A percentile compares a stretch with the other conserved stretches of the same genome.
Conservation (phyloP, 2,888 invertebrate species). For the Deilephila porcellus region DNA sequence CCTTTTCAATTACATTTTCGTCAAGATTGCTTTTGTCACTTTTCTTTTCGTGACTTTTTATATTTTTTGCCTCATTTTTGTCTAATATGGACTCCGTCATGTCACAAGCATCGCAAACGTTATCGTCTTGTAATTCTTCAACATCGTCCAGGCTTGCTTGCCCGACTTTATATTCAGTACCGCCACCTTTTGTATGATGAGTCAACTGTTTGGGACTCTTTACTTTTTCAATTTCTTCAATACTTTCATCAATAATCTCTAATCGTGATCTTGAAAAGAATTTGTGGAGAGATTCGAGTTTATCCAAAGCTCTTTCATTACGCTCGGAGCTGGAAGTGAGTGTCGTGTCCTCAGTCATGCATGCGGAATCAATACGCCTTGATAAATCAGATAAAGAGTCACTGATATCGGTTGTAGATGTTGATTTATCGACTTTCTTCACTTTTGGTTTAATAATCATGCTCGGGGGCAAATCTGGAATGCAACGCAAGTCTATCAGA, state of each 20-base stretch:
- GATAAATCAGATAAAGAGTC: slow-evolving; percentile 71
- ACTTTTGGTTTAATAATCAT: slow-evolving; percentile 76
- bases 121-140: slow-evolving; percentile 74
- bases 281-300: slow-evolving; percentile 73
- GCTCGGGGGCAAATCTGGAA: slow-evolving; percentile 77
- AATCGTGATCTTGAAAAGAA: slow-evolving; percentile 77
- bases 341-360: slow-evolving; percentile 75
- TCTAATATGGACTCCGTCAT: background rate
- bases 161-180: slow-evolving; percentile 57
- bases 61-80: background rate
- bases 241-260: slow-evolving; percentile 77
- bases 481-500: slow-evolving; percentile 73
- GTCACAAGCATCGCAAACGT: slow-evolving; percentile 26
- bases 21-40: background rate
- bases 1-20: background rate
- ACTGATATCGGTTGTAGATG: slow-evolving; percentile 75
- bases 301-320: slow-evolving; percentile 71
- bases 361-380: slow-evolving; percentile 67
- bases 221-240: slow-evolving; percentile 66
- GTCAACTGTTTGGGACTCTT: slow-evolving; percentile 41
- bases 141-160: slow-evolving; percentile 79
- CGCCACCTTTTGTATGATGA: slow-evolving; percentile 33
- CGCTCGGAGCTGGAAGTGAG: slow-evolving; percentile 63
- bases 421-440: slow-evolving; percentile 71
- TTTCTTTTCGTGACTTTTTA: background rate